Conservation (phyloP, 2,797 vertebrate species). For the Chelonia mydas region DNA sequence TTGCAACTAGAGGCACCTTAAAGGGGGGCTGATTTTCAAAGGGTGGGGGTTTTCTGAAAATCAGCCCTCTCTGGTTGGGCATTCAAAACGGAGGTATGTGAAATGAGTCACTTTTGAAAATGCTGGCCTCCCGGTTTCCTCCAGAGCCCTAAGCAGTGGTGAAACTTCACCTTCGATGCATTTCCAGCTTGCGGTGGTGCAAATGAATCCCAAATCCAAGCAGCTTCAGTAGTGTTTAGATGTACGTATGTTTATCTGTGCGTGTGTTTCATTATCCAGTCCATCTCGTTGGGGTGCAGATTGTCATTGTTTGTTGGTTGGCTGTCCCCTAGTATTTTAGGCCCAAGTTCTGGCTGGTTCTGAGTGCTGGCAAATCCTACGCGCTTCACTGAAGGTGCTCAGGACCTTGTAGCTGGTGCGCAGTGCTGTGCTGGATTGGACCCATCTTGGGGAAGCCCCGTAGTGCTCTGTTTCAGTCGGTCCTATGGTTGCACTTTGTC, state of each 20-base stretch:
- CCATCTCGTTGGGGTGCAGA: rapidly evolving
- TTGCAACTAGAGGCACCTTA: background rate
- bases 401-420: background rate
- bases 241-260: background rate
- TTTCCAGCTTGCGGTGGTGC: background rate
- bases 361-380: background rate
- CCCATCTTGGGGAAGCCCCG: background rate
- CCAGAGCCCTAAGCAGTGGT: rapidly evolving
- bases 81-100: background rate
- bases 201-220: background rate
- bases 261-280: background rate
- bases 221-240: rapidly evolving
- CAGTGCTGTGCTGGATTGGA: background rate
- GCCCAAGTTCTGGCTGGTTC: background rate
- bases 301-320: rapidly evolving
- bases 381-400: background rate
- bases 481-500: rapidly evolving
- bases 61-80: background rate
- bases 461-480: rapidly evolving
- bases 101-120: background rate
- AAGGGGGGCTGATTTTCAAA: background rate
- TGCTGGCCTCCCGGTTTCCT: background rate
- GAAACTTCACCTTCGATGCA: background rate
- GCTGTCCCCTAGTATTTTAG: background rate
- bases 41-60: background rate